Conservation (phyloP, 2,888 invertebrate species). For the Hedychridium roseum region DNA sequence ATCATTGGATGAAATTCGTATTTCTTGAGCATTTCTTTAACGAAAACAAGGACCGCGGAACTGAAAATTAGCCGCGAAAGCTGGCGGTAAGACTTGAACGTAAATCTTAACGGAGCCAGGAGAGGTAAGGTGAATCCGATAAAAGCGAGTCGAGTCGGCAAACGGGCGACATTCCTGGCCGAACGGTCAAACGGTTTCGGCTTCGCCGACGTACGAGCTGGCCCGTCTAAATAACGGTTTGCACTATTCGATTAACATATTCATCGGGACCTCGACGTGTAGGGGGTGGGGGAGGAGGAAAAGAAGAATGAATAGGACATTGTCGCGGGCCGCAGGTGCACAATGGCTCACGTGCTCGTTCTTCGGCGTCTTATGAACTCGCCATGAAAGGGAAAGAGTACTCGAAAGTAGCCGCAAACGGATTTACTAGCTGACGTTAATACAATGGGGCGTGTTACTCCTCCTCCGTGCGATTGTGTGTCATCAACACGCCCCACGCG, state of each 20-base stretch:
- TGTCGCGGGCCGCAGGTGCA: conserved; percentile 7
- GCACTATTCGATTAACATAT: conserved; percentile 44
- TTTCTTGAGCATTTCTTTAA: too few species aligned
- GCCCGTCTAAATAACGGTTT: conserved; percentile 37
- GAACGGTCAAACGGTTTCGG: conserved; percentile 21
- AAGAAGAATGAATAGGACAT: conserved; percentile 2
- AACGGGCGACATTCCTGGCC: too few species aligned
- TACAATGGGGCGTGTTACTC: too few species aligned
- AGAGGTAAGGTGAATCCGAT: too few species aligned
- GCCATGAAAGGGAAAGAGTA: conserved; percentile 6
- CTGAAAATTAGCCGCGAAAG: too few species aligned
- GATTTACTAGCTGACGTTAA: conserved; percentile 11
- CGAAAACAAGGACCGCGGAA: too few species aligned
- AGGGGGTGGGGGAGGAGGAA: conserved; percentile 11
- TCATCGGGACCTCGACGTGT: conserved; percentile 23
- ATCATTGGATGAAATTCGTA: too few species aligned
- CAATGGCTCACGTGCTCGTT: not conserved
- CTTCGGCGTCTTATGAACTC: not conserved
- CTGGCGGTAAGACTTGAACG: too few species aligned
- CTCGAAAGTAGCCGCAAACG: not conserved
- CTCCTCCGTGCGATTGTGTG: too few species aligned
- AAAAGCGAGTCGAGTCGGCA: too few species aligned
- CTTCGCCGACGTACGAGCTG: conserved; percentile 15
- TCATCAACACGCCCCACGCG: too few species aligned
- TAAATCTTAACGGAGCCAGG: too few species aligned